Evolutionary conservation across 1,140 invertebrate species (phyloP), one percentile per base, ranked within the genome.

Genomic region (Drosophila chauvacae): DNA sequence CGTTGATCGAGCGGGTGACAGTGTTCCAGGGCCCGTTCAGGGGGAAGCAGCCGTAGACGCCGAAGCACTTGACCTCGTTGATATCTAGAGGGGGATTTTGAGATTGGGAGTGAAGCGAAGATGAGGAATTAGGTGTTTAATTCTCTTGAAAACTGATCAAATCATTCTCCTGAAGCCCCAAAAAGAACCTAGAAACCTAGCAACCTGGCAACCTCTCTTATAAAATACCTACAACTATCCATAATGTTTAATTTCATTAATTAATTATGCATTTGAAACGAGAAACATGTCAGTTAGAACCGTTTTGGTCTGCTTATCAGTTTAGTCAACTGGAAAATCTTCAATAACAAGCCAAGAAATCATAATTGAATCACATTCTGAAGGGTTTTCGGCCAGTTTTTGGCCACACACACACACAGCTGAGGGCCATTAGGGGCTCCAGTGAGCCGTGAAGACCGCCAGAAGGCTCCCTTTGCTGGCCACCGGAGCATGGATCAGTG

Each of bases 21-120:
- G 96, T 96, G 0, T 95, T 95, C 96, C 96, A 98, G 4, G 96
- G 96, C 26, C 95, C 94, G n/a, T 94, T 95, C 45, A 97, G 95
- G 37, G 96, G 96, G 84, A 97, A 97, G 90, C 97, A 98, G 7
- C 97, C 97, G 72, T 96, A 97, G 0, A 95, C 94, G 3, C 95
- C 95, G 87, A 96, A 97, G 85, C 97, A 98, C 90, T 92, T 93
- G 1, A 91, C 85, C 53, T 93, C 91, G 76, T 93, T 93, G 9
- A 90, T 81, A 70, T 93, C 93, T 94, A 74, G 0, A 71, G 80
- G 41, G 39, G 9, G 18, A 30, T 58, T 26, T 39, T 2, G 51
- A 18, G 30, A 57, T n/a, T 30, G 20, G 20, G 20, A 20, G 20
- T 20, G 16, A 39, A 64, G 14, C 4, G 11, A 2, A 0, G 20